These are phyloP conservation scores for Holothuria scabra DNA, from an alignment of 53 echinoderm and acorn worm species.

Conservation along the genomic window DNA sequence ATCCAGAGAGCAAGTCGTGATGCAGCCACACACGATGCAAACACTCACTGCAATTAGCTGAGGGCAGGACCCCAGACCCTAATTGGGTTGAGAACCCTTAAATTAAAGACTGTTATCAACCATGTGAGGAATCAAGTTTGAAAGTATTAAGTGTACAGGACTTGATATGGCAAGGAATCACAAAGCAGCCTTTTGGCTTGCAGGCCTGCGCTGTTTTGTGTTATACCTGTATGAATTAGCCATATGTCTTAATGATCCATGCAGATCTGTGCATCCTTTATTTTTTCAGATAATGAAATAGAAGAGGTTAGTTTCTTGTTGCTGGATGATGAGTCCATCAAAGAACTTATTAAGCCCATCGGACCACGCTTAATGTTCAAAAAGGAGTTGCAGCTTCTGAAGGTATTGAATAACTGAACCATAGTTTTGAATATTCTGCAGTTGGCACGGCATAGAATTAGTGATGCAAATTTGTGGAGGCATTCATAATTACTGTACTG, in stretches of 20 bases:
- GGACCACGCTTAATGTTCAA: conserved; percentile 45
- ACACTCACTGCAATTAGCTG: no score
- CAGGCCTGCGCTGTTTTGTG: no score
- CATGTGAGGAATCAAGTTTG: no score
- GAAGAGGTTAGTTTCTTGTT: conserved; percentile 51
- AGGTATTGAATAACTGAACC: not conserved
- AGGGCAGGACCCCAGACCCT: no score
- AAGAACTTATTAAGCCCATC: conserved; percentile 42
- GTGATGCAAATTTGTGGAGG: not conserved
- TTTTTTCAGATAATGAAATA: conserved; percentile 63
- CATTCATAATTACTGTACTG: conserved; percentile 5
- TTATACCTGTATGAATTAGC: no score
- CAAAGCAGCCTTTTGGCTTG: no score
- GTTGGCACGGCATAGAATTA: not conserved
- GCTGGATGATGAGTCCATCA: conserved; percentile 40
- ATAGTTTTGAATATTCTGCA: not conserved
- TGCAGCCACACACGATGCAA: no score
- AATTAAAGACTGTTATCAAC: no score
- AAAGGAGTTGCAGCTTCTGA: conserved; percentile 39
- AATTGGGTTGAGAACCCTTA: no score
- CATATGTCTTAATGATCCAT: not conserved
- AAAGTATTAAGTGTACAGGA: no score
- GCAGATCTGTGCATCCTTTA: not conserved
- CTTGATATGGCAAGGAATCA: no score
- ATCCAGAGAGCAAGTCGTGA: no score